Conservation (phyloP, 2,888 invertebrate genomes). For the Busseola fusca region DNA sequence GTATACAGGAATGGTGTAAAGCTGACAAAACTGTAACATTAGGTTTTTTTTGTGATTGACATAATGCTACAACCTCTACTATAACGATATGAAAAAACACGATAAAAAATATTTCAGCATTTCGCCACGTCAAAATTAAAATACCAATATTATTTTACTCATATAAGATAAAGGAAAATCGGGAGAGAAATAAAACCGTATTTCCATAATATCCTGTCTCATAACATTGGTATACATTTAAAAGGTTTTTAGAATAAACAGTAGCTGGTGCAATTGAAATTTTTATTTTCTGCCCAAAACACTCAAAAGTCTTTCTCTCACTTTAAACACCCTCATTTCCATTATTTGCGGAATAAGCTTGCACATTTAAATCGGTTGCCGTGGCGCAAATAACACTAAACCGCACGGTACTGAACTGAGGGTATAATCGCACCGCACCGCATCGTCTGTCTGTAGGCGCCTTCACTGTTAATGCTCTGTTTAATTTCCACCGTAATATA, state of each 20-base stretch:
- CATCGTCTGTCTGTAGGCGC: conserved; percentile 24
- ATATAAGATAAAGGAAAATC: not conserved
- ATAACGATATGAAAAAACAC: too few species aligned
- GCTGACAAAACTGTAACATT: too few species aligned
- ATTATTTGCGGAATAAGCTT: conserved; percentile 27
- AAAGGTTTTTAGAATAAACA: not conserved
- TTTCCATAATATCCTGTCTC: not conserved
- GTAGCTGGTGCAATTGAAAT: not conserved
- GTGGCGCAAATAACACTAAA: conserved; percentile 22
- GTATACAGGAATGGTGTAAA: too few species aligned
- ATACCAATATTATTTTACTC: not conserved
- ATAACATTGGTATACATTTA: not conserved
- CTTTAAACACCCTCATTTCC: conserved; percentile 29
- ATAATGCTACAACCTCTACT: too few species aligned
- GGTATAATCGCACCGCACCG: conserved; percentile 32
- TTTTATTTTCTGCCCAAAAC: not conserved
- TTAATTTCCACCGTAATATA: conserved; percentile 29
- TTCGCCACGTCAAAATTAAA: not conserved
- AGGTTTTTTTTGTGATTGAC: not conserved
- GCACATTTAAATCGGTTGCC: conserved; percentile 21
- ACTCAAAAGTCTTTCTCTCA: not conserved
- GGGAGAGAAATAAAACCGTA: not conserved
- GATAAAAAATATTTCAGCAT: not conserved
- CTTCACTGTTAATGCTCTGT: conserved; percentile 35
- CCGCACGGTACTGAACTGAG: conserved; percentile 13